Evolutionary conservation across 2,797 vertebrate genomes (phyloP), one percentile per base, ranked within the genome.

Genomic region (Anisognathus igniventris): DNA sequence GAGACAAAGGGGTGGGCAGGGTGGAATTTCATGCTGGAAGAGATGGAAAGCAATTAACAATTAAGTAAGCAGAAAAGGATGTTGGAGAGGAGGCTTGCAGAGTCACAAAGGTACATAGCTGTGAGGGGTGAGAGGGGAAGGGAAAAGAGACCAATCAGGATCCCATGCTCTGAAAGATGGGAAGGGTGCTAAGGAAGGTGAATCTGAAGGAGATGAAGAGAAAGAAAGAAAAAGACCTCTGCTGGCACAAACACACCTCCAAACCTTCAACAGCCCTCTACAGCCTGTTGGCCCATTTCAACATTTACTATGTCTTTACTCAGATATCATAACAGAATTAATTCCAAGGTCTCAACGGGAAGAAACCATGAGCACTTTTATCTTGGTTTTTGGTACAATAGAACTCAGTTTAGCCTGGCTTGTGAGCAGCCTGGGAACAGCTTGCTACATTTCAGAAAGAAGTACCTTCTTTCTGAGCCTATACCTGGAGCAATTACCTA

Each of bases 301-400:
- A 47, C 8, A 0, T 23, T 65, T 81, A 21, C 6, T 86, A 40
- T 42, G 72, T 48, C n/a, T 82, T 78, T 67, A 57, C 9, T 67
- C 30, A 39, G 20, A 4, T 76, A 28, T 13, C 8, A 27, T 14
- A 79, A 35, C 14, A 60, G 37, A 87, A 70, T 66, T n/a, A 44
- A 51, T 82, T 89, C 60, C 71, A 17, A 35, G 33, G 17, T 27
- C 31, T 62, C 58, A 89, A 76, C 27, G 50, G 62, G 31, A 94
- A 81, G 39, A 68, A 86, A 64, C 47, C 0, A 0, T 9, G 4
- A 50, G 3, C 1, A 71, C 5, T 84, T 71, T 80, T 81, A 9
- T 58, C 48, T 70, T 19, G 15, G 8, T 24, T 10, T 87, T 79
- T 18, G 12, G 18, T 61, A 35, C 4, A 3, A n/a, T 4, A 84